A percentile compares a stretch with the other conserved stretches of the same genome.
Conservation (phyloP, 2,113 vertebrate genomes). For the Carassius carassius region DNA sequence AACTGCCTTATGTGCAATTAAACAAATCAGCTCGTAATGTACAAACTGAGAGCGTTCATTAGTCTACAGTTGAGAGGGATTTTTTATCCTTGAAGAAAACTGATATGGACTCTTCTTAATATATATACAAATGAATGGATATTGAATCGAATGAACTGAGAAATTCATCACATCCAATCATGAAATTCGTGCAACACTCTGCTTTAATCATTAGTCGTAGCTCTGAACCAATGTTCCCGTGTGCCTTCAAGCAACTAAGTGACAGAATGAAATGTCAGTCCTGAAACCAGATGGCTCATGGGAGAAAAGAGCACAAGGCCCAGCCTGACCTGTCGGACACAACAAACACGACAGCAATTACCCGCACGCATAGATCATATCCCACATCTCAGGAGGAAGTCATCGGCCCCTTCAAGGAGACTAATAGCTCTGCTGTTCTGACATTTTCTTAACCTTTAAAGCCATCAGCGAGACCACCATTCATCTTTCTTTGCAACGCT, state of each 20-base stretch:
- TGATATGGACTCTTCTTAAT: no score
- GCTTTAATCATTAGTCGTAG: background rate
- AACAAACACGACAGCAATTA: conserved; percentile 48
- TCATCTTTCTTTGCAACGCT: conserved; percentile 48
- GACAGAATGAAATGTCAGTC: conserved; percentile 38
- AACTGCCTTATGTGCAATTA: no score
- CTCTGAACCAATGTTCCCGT: background rate
- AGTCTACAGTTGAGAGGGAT: background rate
- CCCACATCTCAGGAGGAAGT: conserved; percentile 23
- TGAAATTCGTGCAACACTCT: no score
- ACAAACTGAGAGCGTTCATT: no score
- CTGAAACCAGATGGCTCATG: conserved; percentile 33
- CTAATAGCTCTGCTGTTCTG: conserved; percentile 31
- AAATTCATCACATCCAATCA: no score
- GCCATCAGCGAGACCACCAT: conserved; percentile 19
- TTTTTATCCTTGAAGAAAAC: no score
- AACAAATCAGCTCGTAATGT: no score
- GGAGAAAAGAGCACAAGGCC: background rate
- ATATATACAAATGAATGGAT: background rate
- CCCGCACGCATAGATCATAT: conserved; percentile 2
- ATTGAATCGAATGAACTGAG: no score
- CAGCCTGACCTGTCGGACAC: conserved; percentile 5
- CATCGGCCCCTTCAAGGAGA: conserved; percentile 25
- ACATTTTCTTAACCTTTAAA: conserved; percentile 51
- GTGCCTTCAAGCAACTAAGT: background rate